Base-by-base conservation (phyloP, 2,797 vertebrate genomes). In the Cephalopachus bancanus region DNA sequence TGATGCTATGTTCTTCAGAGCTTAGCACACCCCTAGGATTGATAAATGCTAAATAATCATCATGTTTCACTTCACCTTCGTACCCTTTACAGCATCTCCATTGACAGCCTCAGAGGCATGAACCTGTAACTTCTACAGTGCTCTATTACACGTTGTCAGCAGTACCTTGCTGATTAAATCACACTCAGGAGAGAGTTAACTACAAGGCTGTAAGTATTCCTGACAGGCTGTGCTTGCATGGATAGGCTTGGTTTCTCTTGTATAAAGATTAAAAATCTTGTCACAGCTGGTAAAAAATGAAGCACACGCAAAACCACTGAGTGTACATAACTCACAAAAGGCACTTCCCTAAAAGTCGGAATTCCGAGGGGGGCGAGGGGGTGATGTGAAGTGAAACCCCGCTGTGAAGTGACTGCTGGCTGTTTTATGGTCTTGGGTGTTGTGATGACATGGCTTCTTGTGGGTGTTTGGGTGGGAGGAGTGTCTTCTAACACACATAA, bases 261-360 rank as follows among this genome's bases (percentile, higher is more conserved):
- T 95, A 92, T 91, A 95, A 98, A 98, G 97, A 98, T 98, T 96
- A 98, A 98, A 98, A 98, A 97, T 97, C 98, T 97, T 98, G 96
- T 98, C 98, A 97, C 83, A 97, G 97, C 97, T 75, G 84, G 97
- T 97, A 95, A 98, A 97, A 97, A 97, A 98, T 97, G 95, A 98
- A 98, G 93, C 91, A 79, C 88, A 60, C 19, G 44, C 93, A 94
- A 97, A 98, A 98, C 91, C 97, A 92, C 87, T 3, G 78, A 97
- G 79, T 97, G 93, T 96, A 94, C 95, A 89, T 97, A 97, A 96
- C 94, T 98, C 97, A 96, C 79, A 94, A 89, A 98, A 98, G 95
- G 22, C 94, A 89, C 87, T 97, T 98, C 96, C 92, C 88, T 92
- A 91, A 97, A 97, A 96, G 93, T 95, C 93, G 97, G 97, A 96